A percentile compares a stretch with the other conserved stretches of the same genome.
Conservation (phyloP, 2,113 vertebrate species). For the Chloropsis cyanopogon region DNA sequence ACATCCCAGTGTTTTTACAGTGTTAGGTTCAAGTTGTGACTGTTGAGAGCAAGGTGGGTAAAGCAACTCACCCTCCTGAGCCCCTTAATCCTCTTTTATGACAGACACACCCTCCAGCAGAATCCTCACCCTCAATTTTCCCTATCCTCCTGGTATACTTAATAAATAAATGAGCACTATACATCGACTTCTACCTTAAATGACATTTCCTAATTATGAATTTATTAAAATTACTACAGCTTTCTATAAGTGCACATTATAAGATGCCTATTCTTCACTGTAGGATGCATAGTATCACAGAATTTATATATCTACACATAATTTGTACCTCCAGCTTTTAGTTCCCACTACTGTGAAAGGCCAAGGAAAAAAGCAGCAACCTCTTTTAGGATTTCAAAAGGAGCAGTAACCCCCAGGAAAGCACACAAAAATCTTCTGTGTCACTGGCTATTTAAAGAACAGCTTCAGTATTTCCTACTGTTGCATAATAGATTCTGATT, state of each 20-base stretch:
- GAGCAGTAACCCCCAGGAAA: not conserved
- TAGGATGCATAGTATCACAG: not conserved
- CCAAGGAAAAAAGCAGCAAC: not conserved
- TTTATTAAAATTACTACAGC: not conserved
- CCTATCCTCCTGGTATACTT: not conserved
- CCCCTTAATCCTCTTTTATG: not conserved
- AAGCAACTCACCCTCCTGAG: not conserved
- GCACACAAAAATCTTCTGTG: not conserved
- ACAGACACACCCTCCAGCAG: not conserved
- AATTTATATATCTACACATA: not conserved
- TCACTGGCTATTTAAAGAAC: not conserved
- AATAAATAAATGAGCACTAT: not conserved
- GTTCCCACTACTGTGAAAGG: not conserved
- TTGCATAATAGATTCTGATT: not conserved
- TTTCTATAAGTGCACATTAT: not conserved
- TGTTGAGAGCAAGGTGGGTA: not conserved
- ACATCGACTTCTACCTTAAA: rapidly evolving
- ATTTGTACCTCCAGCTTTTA: not conserved
- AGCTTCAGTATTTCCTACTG: not conserved
- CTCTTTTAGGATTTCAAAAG: not conserved
- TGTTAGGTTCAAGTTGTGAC: not conserved
- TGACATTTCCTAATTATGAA: not conserved
- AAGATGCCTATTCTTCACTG: not conserved
- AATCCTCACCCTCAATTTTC: not conserved
- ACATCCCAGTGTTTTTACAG: not conserved